Base-by-base conservation (phyloP, 2,888 invertebrate genomes). In the Tenthredo notha region DNA sequence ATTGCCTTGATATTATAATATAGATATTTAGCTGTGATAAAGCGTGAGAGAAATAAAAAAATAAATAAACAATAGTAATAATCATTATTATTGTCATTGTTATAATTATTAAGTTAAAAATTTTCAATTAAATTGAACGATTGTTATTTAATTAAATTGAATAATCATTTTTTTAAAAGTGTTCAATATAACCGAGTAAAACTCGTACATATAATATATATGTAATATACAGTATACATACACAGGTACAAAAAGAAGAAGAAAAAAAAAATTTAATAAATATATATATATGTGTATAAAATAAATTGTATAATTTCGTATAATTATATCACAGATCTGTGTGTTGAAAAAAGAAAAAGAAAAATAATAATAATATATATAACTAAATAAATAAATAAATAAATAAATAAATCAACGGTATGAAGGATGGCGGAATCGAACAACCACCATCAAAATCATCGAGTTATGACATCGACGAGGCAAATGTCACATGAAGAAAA, bases 341-440 rank as follows among this genome's bases (percentile, higher is more conserved):
- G 12, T 15, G 12, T 9, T 4, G 33, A 33, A 33, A 33, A 33
- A 37, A 37, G 37, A 37, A 37, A 37, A 37, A 7, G 7, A 37
- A 37, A 37, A 7, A 74, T 43, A 74, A 12, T 21, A n/a, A 9
- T n/a, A 72, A 74, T 74, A 74, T 43, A 74, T 43, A 74, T 43
- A 65, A 12, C 1, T n/a, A 12, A 25, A 15, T 33, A 5, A 2
- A 25, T 33, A 15, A 25, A 15, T 75, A 15, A 50, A 50, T 15
- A 33, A 54, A 77, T 50, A 21, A n/a, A 65, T 77, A 67, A 85
- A 82, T 86, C 85, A 85, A 91, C 90, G 92, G 92, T 89, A 93
- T 93, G 93, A 93, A 93, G 93, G 89, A 94, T 93, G 93, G 93
- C 93, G 90, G 91, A 92, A 90, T 91, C 90, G 89, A 92, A 89